Conservation (phyloP, 2,113 vertebrate species). For the Cyanoliseus patagonus region DNA sequence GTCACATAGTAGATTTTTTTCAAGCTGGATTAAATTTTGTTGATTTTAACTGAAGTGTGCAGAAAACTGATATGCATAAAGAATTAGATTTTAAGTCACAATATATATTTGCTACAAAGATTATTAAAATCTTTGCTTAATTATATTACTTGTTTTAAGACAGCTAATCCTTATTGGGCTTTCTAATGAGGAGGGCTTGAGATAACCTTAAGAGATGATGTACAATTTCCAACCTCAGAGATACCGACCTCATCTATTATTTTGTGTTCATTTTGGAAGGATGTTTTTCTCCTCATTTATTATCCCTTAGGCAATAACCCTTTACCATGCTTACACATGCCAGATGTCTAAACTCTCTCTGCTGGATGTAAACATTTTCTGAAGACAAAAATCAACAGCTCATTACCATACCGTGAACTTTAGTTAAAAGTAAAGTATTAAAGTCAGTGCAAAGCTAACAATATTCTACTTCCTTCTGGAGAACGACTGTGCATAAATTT, state of each 20-base stretch:
- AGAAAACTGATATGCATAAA: neutral
- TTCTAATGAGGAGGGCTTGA: neutral
- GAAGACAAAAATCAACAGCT: slow-evolving; percentile 59
- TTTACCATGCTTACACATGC: slow-evolving; percentile 25
- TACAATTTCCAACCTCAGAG: neutral
- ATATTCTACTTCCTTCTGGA: neutral
- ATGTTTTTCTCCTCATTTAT: neutral
- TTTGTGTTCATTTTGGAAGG: slow-evolving; percentile 6
- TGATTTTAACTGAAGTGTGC: neutral
- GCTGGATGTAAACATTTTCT: slow-evolving; percentile 53
- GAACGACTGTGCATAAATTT: neutral
- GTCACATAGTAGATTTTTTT: neutral
- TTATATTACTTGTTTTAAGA: neutral
- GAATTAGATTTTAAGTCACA: neutral
- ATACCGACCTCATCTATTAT: neutral
- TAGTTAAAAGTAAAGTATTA: slow-evolving; percentile 29
- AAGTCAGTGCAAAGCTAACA: neutral
- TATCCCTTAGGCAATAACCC: slow-evolving; percentile 28
- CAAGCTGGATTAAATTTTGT: neutral
- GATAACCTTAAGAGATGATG: neutral
- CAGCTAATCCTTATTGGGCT: neutral
- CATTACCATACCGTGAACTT: slow-evolving; percentile 52
- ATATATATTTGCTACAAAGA: neutral
- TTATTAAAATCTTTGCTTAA: neutral
- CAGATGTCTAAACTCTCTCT: slow-evolving; percentile 51